A percentile compares a stretch with the other conserved stretches of the same genome.
These are phyloP conservation scores for Epizoanthus stellaris DNA, from an alignment of 92 coral and sea anemone genomes.

Conservation along the genomic window DNA sequence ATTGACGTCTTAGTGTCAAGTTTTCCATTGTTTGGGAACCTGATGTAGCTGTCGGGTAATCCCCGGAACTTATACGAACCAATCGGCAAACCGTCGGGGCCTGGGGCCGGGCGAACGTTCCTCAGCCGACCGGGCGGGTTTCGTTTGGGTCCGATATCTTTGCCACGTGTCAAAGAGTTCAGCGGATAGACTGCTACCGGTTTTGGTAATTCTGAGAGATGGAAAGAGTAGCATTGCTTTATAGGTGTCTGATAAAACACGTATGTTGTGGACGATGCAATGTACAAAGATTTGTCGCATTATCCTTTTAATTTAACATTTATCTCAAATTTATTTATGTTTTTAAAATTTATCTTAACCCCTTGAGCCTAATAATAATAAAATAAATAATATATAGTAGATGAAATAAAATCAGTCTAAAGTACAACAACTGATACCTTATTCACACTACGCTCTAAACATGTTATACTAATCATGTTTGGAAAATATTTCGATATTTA, in stretches of 20 bases:
- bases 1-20: constrained; percentile 78
- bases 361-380: too few species aligned
- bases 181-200: constrained; percentile 85
- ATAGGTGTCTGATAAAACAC: background rate
- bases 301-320: too few species aligned
- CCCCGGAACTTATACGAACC: constrained; percentile 82
- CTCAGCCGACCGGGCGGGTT: constrained; percentile 68
- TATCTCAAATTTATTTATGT: too few species aligned
- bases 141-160: constrained; percentile 75
- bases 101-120: constrained; percentile 71
- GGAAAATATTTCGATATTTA: too few species aligned
- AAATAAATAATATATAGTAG: too few species aligned
- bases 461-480: too few species aligned
- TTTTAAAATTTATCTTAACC: too few species aligned
- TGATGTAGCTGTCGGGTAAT: constrained; percentile 66
- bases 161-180: constrained; percentile 63
- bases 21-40: constrained; percentile 87
- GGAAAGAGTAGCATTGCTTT: background rate
- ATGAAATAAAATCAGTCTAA: too few species aligned
- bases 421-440: too few species aligned
- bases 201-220: constrained; percentile 58
- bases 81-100: constrained; percentile 82
- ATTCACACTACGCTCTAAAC: too few species aligned
- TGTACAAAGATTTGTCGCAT: too few species aligned
- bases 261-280: too few species aligned